phyloP scores from a whole-genome alignment of 2,888 invertebrate species.

The Mallateleia sp. region DNA sequence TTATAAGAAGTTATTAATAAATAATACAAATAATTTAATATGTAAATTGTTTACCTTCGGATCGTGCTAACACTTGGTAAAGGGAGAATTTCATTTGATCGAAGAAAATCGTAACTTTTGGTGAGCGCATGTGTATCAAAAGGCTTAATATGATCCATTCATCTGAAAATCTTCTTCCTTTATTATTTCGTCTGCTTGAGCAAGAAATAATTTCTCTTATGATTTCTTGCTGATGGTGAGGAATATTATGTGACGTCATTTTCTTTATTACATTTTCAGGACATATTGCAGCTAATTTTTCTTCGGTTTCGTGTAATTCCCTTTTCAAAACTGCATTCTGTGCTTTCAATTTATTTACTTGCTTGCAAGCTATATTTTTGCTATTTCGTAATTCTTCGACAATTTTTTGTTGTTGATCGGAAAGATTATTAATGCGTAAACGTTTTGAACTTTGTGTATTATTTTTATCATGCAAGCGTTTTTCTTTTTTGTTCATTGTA shows the following conservation, averaged over 20 bases:
- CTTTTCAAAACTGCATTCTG: too few relatives aligned
- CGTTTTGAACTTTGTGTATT: background rate
- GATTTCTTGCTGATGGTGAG: background rate
- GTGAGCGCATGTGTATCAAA: constrained; percentile 14
- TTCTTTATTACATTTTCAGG: too few relatives aligned
- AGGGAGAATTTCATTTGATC: background rate
- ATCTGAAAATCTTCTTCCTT: constrained; percentile 22
- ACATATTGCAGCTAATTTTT: too few relatives aligned
- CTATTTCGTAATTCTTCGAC: background rate
- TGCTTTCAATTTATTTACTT: background rate
- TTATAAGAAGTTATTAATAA: too few relatives aligned
- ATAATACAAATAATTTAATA: background rate
- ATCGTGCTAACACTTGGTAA: background rate
- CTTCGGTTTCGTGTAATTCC: too few relatives aligned
- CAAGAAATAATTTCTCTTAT: constrained; percentile 8
- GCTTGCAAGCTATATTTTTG: background rate
- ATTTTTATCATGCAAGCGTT: background rate
- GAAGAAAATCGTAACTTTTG: constrained; percentile 8
- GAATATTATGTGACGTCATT: background rate
- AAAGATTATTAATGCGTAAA: background rate
- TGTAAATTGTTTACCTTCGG: background rate
- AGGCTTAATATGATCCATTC: constrained; percentile 25
- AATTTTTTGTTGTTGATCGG: background rate
- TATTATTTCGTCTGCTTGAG: background rate
- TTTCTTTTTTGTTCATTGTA: background rate